Evolutionary conservation across 1,140 invertebrate genomes (phyloP), one percentile per base, ranked within the genome.

Genomic region (Drosophila sulfurigaster): DNA sequence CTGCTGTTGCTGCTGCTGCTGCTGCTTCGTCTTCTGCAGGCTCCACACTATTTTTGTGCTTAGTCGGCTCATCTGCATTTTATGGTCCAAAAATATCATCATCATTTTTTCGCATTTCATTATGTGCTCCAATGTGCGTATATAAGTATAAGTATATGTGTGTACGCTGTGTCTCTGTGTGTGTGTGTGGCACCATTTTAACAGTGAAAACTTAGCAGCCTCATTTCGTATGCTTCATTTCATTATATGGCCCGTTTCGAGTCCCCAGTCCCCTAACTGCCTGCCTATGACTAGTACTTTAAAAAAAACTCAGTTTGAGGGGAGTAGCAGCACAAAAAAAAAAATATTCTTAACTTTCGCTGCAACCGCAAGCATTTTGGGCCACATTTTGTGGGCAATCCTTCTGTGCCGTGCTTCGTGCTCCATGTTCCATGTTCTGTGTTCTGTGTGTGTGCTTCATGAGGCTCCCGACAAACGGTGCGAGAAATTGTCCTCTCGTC

Each of bases 1-100:
- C 43, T 30, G 20, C 28, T 49, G n/a, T 51, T 43, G 6, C 45
- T 52, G 32, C 8, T 72, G 43, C 69, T 57, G 43, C 72, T 32
- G 5, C 5, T 43, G 43, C 46, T 67, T 54, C 46, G 82, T 54
- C 64, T 75, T 56, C 57, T 56, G 62, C 56, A 35, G 30, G 59
- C 74, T 62, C 66, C 73, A 76, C 80, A 87, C 82, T 89, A 83
- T 88, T 83, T 86, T 88, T 72, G 65, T 89, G 83, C 83, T 88
- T 88, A 88, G 85, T 88, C 83, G 83, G 85, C 83, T 88, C 83
- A 88, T 88, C 83, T 88, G 85, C 83, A 88, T 88, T 88, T 88
- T 88, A 88, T 88, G 83, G 78, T 89, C 80, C 78, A 83, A 88
- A 89, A 88, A 83, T 83, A 88, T 88, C 74, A 88, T 86, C 82